These are phyloP conservation scores for Teleiodes luculella DNA, from an alignment of 2,888 invertebrate species.

Conservation along the genomic window DNA sequence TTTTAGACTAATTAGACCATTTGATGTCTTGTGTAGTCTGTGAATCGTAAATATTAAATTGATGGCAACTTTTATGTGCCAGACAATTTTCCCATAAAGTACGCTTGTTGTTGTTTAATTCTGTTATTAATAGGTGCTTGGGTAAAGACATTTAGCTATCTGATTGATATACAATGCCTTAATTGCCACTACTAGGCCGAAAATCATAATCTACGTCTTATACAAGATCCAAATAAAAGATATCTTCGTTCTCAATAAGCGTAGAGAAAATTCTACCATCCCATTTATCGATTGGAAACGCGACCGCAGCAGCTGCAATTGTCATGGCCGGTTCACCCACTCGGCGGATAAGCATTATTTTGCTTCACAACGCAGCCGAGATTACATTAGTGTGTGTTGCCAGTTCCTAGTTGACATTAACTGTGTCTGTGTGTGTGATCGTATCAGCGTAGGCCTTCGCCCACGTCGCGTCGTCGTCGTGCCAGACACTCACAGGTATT, in stretches of 20 bases:
- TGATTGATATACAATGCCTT: too few relatives aligned
- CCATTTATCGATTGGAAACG: slow-evolving; percentile 2
- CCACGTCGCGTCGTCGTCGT: slow-evolving; percentile 30
- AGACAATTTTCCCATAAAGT: too few relatives aligned
- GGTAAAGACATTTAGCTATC: too few relatives aligned
- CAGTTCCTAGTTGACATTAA: slow-evolving; percentile 19
- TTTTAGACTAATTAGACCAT: background rate
- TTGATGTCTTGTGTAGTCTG: background rate
- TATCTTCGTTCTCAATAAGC: background rate
- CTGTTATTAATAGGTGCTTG: too few relatives aligned
- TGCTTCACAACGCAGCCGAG: background rate
- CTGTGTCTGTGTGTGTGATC: slow-evolving; percentile 32
- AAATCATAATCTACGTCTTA: too few relatives aligned
- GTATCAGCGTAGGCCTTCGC: slow-evolving; percentile 26
- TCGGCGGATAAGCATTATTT: slow-evolving; percentile 6
- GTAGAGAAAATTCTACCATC: background rate
- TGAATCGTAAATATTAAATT: background rate
- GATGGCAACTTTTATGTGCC: too few relatives aligned
- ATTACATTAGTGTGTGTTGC: background rate
- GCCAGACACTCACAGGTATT: slow-evolving; percentile 38
- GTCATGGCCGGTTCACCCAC: slow-evolving; percentile 9
- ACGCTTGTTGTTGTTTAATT: too few relatives aligned
- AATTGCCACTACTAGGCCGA: too few relatives aligned
- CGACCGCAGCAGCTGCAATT: slow-evolving; percentile 6
- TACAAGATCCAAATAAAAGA: too few relatives aligned